Conservation (phyloP, 2,113 vertebrate species). For the Scortum barcoo region DNA sequence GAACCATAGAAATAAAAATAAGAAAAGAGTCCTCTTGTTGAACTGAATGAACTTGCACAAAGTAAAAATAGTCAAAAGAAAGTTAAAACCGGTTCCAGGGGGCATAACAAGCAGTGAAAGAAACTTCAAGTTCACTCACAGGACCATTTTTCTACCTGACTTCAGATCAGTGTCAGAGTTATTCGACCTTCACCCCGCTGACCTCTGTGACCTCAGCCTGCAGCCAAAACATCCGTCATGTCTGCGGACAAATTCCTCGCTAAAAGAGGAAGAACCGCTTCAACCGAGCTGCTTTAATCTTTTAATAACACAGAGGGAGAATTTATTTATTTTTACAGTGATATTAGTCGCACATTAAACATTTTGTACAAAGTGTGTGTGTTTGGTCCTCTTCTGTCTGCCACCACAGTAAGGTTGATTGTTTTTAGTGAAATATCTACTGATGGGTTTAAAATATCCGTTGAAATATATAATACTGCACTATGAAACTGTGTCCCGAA, state of each 20-base stretch:
- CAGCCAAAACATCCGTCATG: slow-evolving; percentile 32
- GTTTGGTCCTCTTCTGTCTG: too few relatives aligned
- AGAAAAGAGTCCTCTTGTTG: neutral
- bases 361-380: neutral
- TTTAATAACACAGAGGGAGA: neutral
- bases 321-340: neutral
- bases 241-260: neutral
- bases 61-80: neutral
- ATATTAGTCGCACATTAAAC: neutral
- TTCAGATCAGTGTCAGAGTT: slow-evolving; percentile 1
- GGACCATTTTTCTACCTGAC: neutral
- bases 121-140: slow-evolving; percentile 4
- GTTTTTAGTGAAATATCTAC: too few relatives aligned
- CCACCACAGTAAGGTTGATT: too few relatives aligned
- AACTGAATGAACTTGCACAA: neutral
- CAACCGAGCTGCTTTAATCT: neutral
- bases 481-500: too few relatives aligned
- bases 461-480: too few relatives aligned
- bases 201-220: slow-evolving; percentile 1
- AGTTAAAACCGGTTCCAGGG: neutral
- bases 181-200: neutral
- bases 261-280: neutral
- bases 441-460: too few relatives aligned
- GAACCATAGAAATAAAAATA: neutral
- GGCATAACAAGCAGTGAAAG: neutral